Percentiles rank a stretch among this genome's conserved stretches.
phyloP scores from a whole-genome alignment of 2,113 vertebrate species.

The Callocephalon fimbriatum region DNA sequence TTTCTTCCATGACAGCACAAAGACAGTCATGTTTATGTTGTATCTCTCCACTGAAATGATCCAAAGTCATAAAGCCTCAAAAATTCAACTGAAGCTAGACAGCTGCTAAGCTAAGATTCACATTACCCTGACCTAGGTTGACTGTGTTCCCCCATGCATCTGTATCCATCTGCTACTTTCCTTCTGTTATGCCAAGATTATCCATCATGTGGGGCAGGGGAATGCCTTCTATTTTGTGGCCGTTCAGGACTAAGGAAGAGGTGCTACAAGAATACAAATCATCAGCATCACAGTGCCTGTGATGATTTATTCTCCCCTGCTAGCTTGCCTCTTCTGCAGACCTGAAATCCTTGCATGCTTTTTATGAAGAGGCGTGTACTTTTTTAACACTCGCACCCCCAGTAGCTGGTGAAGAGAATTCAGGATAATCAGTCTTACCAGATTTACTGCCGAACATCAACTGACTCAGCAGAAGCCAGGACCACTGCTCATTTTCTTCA shows the following conservation, averaged over 20 bases:
- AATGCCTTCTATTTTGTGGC: slow-evolving; percentile 35
- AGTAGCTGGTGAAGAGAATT: background rate
- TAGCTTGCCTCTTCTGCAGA: background rate
- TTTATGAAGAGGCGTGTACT: background rate
- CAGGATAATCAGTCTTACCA: background rate
- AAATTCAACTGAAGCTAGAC: slow-evolving; percentile 6
- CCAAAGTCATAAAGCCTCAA: slow-evolving; percentile 9
- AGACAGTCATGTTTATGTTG: background rate
- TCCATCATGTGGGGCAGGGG: slow-evolving; percentile 21
- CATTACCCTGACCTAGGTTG: background rate
- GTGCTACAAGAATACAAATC: slow-evolving; percentile 34
- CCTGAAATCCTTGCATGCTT: background rate
- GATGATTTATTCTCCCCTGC: slow-evolving; percentile 15
- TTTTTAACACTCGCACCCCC: background rate
- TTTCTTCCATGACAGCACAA: background rate
- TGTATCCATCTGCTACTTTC: slow-evolving; percentile 35
- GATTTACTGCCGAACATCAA: background rate
- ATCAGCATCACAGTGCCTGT: background rate
- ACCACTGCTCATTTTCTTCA: background rate
- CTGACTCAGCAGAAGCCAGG: background rate
- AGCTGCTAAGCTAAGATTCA: background rate
- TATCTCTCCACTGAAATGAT: background rate
- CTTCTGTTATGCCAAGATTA: slow-evolving; percentile 36
- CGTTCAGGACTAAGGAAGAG: background rate
- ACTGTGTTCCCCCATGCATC: background rate